Evolutionary conservation across 1,140 invertebrate genomes (phyloP), one percentile per base, ranked within the genome.

Genomic region (Hyphantria cunea): DNA sequence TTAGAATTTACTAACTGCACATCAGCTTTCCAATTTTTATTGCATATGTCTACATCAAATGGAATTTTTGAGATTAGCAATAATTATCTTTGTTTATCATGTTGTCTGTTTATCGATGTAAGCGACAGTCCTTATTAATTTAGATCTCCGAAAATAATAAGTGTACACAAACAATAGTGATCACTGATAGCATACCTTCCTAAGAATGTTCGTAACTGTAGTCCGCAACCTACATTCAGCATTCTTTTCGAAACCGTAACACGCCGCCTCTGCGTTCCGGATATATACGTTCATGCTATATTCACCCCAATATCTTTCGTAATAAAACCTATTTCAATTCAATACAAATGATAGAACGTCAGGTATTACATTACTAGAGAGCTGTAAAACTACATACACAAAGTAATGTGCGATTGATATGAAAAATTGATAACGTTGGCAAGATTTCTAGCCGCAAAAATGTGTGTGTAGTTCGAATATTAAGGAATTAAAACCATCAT

Each of bases 231-330:
- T 84, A 87, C 85, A 88, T 87, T 87, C 84, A 74, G 80, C 82
- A 90, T 90, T 90, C 86, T 90, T 90, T 90, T 84, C 80, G 80
- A 87, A 90, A 90, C 87, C 84, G 87, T 90, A 90, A 86, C 84
- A 88, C 77, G 81, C 83, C 80, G 81, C 68, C 82, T 87, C 78
- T 82, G 79, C 83, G 85, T 86, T 81, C 85, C 85, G 85, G 86
- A 88, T 89, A 77, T 71, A 68, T 52, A 67, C 66, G 68, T 53
- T 65, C 86, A 84, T 51, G 79, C 81, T 62, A 86, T 62, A 82
- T 77, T 90, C 76, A 80, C 64, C 75, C 72, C 75, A 85, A 81
- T 74, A 66, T 59, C 67, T 50, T 65, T 72, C 55, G 61, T 25
- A 69, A 78, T 88, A 88, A 84, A 85, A 78, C 55, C 66, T 70